Conservation (phyloP, 2,113 vertebrate species). For the Chiloscyllium plagiosum region DNA sequence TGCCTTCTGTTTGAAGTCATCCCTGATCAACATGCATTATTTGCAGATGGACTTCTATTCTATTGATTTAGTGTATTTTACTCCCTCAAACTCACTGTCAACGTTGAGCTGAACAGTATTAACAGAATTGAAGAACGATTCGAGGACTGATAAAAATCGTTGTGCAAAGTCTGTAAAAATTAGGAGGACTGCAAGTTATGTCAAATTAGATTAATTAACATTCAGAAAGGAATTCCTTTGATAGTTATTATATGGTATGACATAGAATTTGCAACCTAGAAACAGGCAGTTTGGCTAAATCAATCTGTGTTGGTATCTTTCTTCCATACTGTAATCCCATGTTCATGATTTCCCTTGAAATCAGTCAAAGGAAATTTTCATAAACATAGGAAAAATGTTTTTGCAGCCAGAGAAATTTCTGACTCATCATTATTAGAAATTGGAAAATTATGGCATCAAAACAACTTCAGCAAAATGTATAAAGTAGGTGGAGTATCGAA, state of each 20-base stretch:
- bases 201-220: neutral
- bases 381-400: neutral
- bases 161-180: neutral
- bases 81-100: neutral
- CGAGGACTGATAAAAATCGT: neutral
- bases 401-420: neutral
- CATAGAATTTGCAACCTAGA: neutral
- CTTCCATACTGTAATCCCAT: neutral
- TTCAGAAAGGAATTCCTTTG: neutral
- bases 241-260: neutral
- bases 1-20: conserved; percentile 31
- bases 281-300: neutral
- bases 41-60: conserved; percentile 24
- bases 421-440: neutral
- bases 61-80: conserved; percentile 21
- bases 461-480: neutral
- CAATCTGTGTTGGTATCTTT: neutral
- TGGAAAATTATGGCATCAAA: neutral
- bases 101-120: conserved; percentile 26
- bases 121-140: neutral
- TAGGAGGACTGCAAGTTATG: neutral
- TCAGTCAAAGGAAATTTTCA: neutral
- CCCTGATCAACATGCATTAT: neutral
- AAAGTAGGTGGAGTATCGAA: neutral
- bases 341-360: neutral